A percentile compares a stretch with the other conserved stretches of the same genome.
Evolutionary conservation across 2,113 vertebrate genomes (phyloP).

Genomic region (Morone chrysops): DNA sequence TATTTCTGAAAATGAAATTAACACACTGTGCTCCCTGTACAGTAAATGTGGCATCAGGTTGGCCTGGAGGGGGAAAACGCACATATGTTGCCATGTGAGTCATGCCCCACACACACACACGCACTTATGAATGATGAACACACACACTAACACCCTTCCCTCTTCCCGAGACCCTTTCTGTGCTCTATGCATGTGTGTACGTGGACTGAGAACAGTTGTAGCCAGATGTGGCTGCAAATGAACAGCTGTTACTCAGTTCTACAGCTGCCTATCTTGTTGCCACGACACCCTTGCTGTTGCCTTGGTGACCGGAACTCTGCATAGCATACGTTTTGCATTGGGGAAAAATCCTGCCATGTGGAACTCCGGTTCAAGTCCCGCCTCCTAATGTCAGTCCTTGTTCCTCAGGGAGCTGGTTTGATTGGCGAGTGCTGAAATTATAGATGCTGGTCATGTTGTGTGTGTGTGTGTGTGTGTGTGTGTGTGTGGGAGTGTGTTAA

Average conservation of each 20-base stretch:
- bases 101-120: background rate
- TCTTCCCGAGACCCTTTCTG: slow-evolving; percentile 39
- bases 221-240: slow-evolving; percentile 77
- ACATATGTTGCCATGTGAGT: slow-evolving; percentile 22
- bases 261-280: slow-evolving; percentile 66
- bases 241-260: slow-evolving; percentile 72
- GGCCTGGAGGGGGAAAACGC: slow-evolving; percentile 8
- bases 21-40: background rate
- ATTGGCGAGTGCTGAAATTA: slow-evolving; percentile 33
- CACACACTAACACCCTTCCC: background rate
- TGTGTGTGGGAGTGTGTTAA: slow-evolving; percentile 35
- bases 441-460: slow-evolving; percentile 14
- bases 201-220: slow-evolving; percentile 36
- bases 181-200: slow-evolving; percentile 17
- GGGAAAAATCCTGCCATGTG: slow-evolving; percentile 16
- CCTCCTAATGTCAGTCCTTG: background rate
- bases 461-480: slow-evolving; percentile 4
- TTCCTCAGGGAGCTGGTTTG: background rate
- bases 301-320: slow-evolving; percentile 41
- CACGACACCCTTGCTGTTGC: slow-evolving; percentile 49
- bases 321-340: background rate
- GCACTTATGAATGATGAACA: background rate
- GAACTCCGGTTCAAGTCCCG: slow-evolving; percentile 8
- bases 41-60: slow-evolving; percentile 13
- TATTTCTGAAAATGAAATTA: slow-evolving; percentile 15